Conservation (phyloP, 2,888 invertebrate species). For the Pardosa pseudoannulata region DNA sequence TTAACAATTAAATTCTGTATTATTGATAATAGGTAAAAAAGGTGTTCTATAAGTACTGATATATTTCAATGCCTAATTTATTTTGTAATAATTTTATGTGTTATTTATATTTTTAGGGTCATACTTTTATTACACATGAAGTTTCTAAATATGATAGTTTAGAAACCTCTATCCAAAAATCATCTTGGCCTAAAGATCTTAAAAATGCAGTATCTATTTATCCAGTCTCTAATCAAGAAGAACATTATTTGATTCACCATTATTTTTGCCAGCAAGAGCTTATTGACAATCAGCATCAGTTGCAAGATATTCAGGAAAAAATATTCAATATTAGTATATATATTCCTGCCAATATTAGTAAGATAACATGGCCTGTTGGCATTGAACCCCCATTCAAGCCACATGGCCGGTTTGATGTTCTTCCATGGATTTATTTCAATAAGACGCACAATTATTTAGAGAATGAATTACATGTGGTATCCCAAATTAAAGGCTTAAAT, state of each 20-base stretch:
- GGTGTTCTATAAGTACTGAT: too few species aligned
- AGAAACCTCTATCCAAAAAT: constrained; percentile 63
- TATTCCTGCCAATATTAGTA: constrained; percentile 78
- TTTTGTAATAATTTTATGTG: too few species aligned
- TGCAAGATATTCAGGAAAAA: constrained; percentile 79
- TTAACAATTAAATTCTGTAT: too few species aligned
- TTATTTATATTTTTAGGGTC: too few species aligned
- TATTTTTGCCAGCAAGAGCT: constrained; percentile 78
- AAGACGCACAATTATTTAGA: constrained; percentile 88
- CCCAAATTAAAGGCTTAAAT: constrained; percentile 81
- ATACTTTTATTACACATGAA: constrained; percentile 74
- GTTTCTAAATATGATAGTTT: constrained; percentile 60
- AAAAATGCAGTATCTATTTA: constrained; percentile 81
- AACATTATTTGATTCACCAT: constrained; percentile 67
- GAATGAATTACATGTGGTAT: constrained; percentile 86
- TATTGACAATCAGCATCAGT: constrained; percentile 77
- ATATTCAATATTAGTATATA: constrained; percentile 79
- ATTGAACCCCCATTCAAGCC: constrained; percentile 83
- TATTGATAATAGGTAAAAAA: too few species aligned
- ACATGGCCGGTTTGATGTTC: constrained; percentile 87
- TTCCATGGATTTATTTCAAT: constrained; percentile 92
- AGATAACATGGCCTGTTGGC: constrained; percentile 85
- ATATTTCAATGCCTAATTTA: too few species aligned
- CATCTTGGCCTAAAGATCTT: constrained; percentile 69
- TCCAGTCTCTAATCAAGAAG: constrained; percentile 80